These are phyloP conservation scores for Sinella curviseta DNA, from an alignment of 1,140 invertebrate species.

Conservation along the genomic window DNA sequence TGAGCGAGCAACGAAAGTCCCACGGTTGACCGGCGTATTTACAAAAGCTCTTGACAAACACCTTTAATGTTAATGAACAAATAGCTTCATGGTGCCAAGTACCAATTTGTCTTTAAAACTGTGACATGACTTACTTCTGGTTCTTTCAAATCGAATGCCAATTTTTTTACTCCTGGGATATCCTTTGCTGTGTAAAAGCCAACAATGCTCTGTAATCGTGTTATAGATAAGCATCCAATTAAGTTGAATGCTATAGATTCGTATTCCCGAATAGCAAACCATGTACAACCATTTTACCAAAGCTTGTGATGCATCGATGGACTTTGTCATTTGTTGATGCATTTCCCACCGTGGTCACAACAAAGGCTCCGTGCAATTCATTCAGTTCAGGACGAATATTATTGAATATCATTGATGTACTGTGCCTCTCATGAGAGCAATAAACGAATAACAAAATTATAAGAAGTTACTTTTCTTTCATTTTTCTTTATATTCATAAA, in stretches of 20 bases:
- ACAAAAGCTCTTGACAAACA: slow-evolving; percentile 32
- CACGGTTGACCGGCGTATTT: slow-evolving; percentile 62
- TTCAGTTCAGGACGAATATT: slow-evolving; percentile 59
- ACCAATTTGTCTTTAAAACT: neutral
- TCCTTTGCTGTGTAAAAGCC: slow-evolving; percentile 71
- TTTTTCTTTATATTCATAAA: slow-evolving; percentile 12
- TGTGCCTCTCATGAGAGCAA: slow-evolving; percentile 54
- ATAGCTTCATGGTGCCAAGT: neutral
- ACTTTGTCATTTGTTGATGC: slow-evolving; percentile 61
- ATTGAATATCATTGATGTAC: slow-evolving; percentile 61
- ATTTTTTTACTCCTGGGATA: slow-evolving; percentile 69
- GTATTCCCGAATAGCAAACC: neutral
- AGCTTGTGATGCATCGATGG: slow-evolving; percentile 62
- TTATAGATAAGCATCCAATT: no score
- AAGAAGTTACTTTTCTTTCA: neutral
- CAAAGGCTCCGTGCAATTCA: slow-evolving; percentile 68
- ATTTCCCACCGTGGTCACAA: slow-evolving; percentile 59
- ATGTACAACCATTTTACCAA: slow-evolving; percentile 56
- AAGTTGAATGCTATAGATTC: neutral
- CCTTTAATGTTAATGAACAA: neutral
- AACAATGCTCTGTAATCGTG: slow-evolving; percentile 55
- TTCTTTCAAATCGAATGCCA: neutral
- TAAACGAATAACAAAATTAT: neutral
- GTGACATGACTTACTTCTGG: slow-evolving; percentile 47
- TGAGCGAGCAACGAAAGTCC: slow-evolving; percentile 68